Percentiles rank a stretch among this genome's conserved stretches.
Evolutionary conservation across 2,888 invertebrate genomes (phyloP).

Genomic region (Caenorhabditis drosophilae): DNA sequence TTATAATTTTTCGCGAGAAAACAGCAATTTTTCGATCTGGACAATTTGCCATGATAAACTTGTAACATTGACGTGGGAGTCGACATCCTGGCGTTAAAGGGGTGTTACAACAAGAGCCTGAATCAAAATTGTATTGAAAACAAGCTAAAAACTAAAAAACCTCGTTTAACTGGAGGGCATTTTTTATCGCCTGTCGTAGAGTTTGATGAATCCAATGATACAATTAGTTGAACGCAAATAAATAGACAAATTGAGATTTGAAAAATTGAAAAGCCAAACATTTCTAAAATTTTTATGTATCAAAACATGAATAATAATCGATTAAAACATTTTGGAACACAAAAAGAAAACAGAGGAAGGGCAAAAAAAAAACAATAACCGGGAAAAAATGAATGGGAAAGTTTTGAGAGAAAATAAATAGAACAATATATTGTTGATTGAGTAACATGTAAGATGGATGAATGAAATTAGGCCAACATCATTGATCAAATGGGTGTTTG

Average conservation of each 20-base stretch:
- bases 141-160: too few species aligned
- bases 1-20: conserved; percentile 31
- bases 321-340: too few species aligned
- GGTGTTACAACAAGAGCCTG: conserved; percentile 41
- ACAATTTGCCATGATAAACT: conserved; percentile 40
- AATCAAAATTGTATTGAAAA: too few species aligned
- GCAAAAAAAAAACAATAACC: background rate
- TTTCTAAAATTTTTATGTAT: too few species aligned
- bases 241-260: too few species aligned
- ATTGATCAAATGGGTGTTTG: background rate
- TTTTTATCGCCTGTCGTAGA: conserved; percentile 20
- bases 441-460: conserved; percentile 15
- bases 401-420: background rate
- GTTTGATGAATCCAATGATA: too few species aligned
- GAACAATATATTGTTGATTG: conserved; percentile 19
- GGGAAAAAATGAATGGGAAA: background rate
- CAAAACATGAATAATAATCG: too few species aligned
- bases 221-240: too few species aligned
- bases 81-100: conserved; percentile 31
- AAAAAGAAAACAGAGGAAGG: background rate
- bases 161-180: conserved; percentile 28
- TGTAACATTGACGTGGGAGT: conserved; percentile 43
- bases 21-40: conserved; percentile 42
- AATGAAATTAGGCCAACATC: conserved; percentile 30
- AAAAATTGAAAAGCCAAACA: too few species aligned